Evolutionary conservation across 2,113 vertebrate species (phyloP), one percentile per base, ranked within the genome.

Genomic region (Hemiprocne comata): DNA sequence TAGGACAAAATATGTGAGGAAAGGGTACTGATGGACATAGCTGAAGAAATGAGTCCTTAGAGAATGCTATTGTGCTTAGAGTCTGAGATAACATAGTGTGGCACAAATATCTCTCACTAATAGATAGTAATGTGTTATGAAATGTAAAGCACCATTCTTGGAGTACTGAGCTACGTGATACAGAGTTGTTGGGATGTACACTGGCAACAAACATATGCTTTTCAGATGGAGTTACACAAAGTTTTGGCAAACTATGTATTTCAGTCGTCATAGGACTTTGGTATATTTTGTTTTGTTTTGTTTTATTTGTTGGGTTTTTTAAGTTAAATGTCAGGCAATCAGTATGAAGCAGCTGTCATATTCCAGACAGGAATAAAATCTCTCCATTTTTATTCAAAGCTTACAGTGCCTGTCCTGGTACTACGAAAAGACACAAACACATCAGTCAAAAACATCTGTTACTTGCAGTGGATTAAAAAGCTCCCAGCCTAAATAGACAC

Each of bases 321-420:
- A 77, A 81, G 86, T 48, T 65, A 17, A 44, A 29, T 75, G 40
- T 58, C 69, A 78, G 54, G 44, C 48, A 88, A 26, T 6, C 33
- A 64, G 6, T 57, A 51, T 72, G 36, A 84, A 93, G 42, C 55
- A 95, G 57, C 61, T 94, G 72, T 78, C 65, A 50, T 58, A 67
- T 65, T 85, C 42, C 70, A 73, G 23, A 66, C 1, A 28, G n/a
- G 85, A 93, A 87, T 85, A 94, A 89, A 83, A 79, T 76, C 23
- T 91, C 44, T 90, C 11, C 6, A 87, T 95, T 97, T 96, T 42
- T 67, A 95, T 94, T 96, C 79, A 90, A 66, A 81, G 50, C 33
- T 93, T 71, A 58, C 4, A 5, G 10, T 64, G n/a, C 66, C 40
- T 90, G 64, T 90, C 60, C 36, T 38, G 34, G 42, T 94, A 77